Evolutionary conservation across 2,113 vertebrate genomes (phyloP).

Genomic region (Gadus chalcogrammus): DNA sequence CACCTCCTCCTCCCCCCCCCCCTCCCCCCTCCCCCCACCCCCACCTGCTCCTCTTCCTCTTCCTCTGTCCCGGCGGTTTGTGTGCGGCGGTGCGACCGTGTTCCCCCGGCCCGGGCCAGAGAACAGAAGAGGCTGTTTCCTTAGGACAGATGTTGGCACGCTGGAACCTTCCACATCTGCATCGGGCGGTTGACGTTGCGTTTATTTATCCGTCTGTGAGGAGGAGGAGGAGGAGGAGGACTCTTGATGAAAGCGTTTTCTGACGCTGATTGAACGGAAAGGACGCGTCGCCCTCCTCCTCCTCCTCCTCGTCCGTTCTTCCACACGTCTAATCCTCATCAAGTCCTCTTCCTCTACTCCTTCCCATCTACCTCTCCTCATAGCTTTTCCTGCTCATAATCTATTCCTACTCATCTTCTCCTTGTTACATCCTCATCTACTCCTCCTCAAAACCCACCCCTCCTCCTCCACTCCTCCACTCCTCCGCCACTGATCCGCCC

Average conservation of each 20-base stretch:
- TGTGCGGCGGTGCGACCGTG: conserved; percentile 13
- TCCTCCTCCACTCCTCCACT: background rate
- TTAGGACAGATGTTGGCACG: conserved; percentile 24
- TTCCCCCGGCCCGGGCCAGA: conserved; percentile 6
- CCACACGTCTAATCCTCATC: too few species aligned
- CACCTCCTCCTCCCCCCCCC: too few species aligned
- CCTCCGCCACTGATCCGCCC: background rate
- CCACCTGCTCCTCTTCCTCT: background rate
- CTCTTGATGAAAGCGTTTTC: too few species aligned
- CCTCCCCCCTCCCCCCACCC: too few species aligned
- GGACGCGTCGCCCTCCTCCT: too few species aligned
- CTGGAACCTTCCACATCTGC: background rate
- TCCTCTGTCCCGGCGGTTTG: background rate
- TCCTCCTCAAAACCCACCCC: background rate
- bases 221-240: too few species aligned
- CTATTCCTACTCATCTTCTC: too few species aligned
- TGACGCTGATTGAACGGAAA: too few species aligned
- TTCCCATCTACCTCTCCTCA: background rate
- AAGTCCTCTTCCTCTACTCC: background rate
- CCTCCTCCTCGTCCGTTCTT: too few species aligned
- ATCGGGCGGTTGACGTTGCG: background rate
- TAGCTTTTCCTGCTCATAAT: too few species aligned
- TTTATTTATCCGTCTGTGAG: background rate
- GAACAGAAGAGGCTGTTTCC: conserved; percentile 16
- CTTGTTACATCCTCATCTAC: background rate